Conservation (phyloP, 2,797 vertebrate genomes). For the Oophaga sylvatica region DNA sequence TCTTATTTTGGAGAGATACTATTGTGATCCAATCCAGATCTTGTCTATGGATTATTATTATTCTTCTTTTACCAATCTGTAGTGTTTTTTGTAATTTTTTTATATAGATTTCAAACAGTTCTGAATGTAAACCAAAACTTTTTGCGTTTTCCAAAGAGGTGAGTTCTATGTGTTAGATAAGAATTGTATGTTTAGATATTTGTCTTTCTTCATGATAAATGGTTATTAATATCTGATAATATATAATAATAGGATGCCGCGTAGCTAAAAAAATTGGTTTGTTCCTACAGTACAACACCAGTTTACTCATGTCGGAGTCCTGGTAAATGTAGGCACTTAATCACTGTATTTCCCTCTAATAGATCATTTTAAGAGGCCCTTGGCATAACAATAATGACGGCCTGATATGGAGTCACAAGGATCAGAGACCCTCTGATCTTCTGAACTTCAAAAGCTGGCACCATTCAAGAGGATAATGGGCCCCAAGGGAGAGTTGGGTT, state of each 20-base stretch:
- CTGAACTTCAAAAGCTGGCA: slow-evolving; percentile 59
- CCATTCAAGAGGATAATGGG: slow-evolving; percentile 56
- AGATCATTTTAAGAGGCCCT: slow-evolving; percentile 52
- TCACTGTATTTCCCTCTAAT: slow-evolving; percentile 29
- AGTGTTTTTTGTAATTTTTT: slow-evolving; percentile 30
- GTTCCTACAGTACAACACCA: background rate
- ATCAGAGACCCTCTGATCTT: slow-evolving; percentile 57
- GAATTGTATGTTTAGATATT: no score
- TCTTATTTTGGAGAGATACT: no score
- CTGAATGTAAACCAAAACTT: slow-evolving; percentile 86
- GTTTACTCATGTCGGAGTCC: background rate
- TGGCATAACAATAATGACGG: slow-evolving; percentile 52
- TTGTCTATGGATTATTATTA: background rate
- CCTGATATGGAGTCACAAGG: slow-evolving; percentile 37
- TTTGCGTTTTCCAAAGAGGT: slow-evolving; percentile 93
- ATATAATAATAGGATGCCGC: background rate
- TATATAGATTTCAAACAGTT: slow-evolving; percentile 85
- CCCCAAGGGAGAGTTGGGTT: slow-evolving; percentile 52
- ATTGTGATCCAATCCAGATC: background rate
- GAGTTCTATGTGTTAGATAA: slow-evolving; percentile 45
- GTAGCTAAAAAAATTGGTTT: background rate
- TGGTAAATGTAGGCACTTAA: slow-evolving; percentile 29
- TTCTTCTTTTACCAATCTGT: background rate
- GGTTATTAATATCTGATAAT: no score
- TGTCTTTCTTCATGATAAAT: no score